Evolutionary conservation across 2,113 vertebrate genomes (phyloP).

Genomic region (Grallaria varia): DNA sequence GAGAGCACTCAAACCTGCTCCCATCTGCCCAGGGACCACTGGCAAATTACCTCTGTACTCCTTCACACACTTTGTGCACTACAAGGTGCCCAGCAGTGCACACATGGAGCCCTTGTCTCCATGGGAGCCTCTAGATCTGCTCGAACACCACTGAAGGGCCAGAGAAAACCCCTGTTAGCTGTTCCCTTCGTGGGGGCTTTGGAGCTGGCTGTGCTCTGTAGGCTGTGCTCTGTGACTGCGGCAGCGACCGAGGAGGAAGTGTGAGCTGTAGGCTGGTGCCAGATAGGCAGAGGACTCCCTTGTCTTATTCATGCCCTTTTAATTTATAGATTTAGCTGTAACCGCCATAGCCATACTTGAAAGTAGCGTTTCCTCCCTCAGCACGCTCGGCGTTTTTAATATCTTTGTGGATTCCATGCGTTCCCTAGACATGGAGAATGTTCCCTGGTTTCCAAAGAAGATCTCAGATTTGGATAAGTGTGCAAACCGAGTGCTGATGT

Average conservation of each 20-base stretch:
- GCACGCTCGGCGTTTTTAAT: background rate
- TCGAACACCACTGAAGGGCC: background rate
- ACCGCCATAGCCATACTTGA: background rate
- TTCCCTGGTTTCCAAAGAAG: conserved; percentile 97
- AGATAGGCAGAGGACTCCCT: conserved; percentile 54
- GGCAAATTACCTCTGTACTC: background rate
- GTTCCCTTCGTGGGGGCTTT: background rate
- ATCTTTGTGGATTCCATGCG: conserved; percentile 26
- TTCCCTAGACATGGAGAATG: conserved; percentile 81
- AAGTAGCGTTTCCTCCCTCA: background rate
- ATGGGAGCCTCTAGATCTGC: background rate
- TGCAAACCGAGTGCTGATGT: conserved; percentile 95
- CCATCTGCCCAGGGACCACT: background rate
- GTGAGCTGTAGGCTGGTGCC: conserved; percentile 40
- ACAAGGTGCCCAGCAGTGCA: background rate
- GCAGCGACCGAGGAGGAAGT: conserved; percentile 59
- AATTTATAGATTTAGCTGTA: conserved; percentile 27
- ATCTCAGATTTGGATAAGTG: conserved; percentile 96
- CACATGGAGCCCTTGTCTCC: background rate
- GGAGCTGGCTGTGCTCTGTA: background rate
- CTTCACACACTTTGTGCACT: background rate
- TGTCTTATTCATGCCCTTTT: conserved; percentile 32
- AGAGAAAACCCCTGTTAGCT: background rate
- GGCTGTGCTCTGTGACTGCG: background rate
- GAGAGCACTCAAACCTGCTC: background rate